Evolutionary conservation across 2,113 vertebrate species (phyloP), one percentile per base, ranked within the genome.

Genomic region (Tautogolabrus adspersus): DNA sequence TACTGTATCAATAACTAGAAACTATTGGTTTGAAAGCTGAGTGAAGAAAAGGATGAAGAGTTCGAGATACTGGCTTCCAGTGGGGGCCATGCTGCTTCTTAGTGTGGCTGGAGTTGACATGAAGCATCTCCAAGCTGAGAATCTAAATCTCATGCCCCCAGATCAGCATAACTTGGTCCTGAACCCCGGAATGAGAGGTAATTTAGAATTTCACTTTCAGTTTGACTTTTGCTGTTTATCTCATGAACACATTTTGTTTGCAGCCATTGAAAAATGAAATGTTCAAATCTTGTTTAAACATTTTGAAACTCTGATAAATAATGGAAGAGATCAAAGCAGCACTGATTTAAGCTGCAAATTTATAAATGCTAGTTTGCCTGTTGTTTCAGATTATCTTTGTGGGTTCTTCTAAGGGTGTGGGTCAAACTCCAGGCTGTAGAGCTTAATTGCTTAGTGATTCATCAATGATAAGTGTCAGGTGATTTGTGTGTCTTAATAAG

Each of bases 141-240:
- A 97, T 57, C 81, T 92, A 11, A 92, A 95, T 59, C 91, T 97
- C 18, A 94, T 97, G 13, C 42, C 87, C 0, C 74, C 83, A 1
- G 87, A 91, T 67, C 91, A 92, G 15, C 88, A 92, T 10, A 89
- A 92, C 59, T 76, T 75, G 37, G 90, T 96, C 72, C 49, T 91
- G 58, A 97, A 97, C 26, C 23, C 2, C 22, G 84, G 92, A 74
- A 92, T 94, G 64, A 93, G 88, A 95, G 95, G 95, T 96, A 80
- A 11, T 3, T 5, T 18, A 49, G 47, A 49, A 51, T 70, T 67
- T 73, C 22, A 70, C 52, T 80, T 67, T 79, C 40, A 40, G 8
- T 78, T 77, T 47, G 15, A 56, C 16, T 54, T 55, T 68, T 54
- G 18, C 13, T 55, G 1, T 54, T 8, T 58, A 7, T 40, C 7